Percentiles rank a stretch among this genome's conserved stretches.
Conservation (phyloP, 2,797 vertebrate species). For the Chelonia mydas region DNA sequence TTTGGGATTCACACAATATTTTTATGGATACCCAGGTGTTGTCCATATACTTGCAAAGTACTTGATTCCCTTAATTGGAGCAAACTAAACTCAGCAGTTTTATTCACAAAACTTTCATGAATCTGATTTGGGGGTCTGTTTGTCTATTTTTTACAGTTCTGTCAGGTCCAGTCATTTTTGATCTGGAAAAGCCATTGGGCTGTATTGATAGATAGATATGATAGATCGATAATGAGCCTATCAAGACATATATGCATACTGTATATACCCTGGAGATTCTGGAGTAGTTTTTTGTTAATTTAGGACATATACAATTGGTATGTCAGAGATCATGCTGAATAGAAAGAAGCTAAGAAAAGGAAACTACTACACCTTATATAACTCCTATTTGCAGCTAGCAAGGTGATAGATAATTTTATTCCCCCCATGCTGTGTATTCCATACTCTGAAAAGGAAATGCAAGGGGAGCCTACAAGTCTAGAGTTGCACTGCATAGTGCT, state of each 20-base stretch:
- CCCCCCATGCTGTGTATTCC: background rate
- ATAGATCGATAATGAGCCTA: too few relatives aligned
- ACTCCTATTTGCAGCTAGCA: slow-evolving; percentile 44
- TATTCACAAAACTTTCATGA: rapidly evolving
- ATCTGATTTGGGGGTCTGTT: slow-evolving; percentile 21
- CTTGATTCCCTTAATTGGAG: background rate
- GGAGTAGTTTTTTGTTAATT: slow-evolving; percentile 55
- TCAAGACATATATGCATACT: slow-evolving; percentile 13
- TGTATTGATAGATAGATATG: slow-evolving; percentile 42
- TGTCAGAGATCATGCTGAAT: slow-evolving; percentile 41
- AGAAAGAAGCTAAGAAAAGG: slow-evolving; percentile 48
- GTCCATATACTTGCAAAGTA: background rate
- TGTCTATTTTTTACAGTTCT: background rate
- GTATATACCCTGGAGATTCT: background rate
- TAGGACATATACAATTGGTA: slow-evolving; percentile 37
- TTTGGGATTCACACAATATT: background rate
- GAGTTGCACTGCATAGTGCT: too few relatives aligned
- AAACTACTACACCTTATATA: background rate
- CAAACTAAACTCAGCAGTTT: background rate
- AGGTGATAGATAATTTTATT: background rate
- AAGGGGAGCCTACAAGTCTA: background rate
- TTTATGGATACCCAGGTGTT: background rate
- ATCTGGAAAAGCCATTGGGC: slow-evolving; percentile 40
- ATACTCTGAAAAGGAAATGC: background rate
- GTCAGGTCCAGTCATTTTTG: slow-evolving; percentile 26